These are phyloP conservation scores for Hippocampus guttulatus DNA, from an alignment of 2,113 vertebrate genomes.

Conservation along the genomic window DNA sequence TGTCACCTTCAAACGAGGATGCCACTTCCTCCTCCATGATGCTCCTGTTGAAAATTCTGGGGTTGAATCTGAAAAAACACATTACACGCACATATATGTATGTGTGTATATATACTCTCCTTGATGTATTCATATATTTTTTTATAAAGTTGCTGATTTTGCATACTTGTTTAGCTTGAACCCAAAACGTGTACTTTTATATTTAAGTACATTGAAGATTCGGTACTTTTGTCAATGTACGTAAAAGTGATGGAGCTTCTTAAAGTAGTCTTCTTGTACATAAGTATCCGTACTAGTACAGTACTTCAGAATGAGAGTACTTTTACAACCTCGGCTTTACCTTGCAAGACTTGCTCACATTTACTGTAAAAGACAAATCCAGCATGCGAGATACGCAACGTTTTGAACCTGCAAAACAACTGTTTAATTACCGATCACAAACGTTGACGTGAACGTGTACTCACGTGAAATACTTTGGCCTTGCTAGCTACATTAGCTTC, in stretches of 20 bases:
- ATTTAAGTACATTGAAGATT: no score
- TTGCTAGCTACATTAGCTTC: neutral
- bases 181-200: no score
- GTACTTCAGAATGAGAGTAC: neutral
- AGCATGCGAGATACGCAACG: neutral
- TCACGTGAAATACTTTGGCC: no score
- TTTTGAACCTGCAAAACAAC: neutral
- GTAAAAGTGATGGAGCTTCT: neutral
- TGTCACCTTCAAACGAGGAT: constrained; percentile 22
- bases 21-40: constrained; percentile 50
- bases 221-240: neutral
- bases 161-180: no score
- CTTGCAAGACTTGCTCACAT: neutral
- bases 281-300: no score
- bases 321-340: neutral
- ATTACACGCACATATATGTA: no score
- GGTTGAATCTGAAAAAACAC: neutral
- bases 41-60: neutral
- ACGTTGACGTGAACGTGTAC: no score
- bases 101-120: no score
- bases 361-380: neutral
- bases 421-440: no score
- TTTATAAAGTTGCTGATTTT: no score
- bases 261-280: no score
- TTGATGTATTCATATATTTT: no score